Base-by-base conservation (phyloP, 2,113 vertebrate species). In the Monopterus albus region DNA sequence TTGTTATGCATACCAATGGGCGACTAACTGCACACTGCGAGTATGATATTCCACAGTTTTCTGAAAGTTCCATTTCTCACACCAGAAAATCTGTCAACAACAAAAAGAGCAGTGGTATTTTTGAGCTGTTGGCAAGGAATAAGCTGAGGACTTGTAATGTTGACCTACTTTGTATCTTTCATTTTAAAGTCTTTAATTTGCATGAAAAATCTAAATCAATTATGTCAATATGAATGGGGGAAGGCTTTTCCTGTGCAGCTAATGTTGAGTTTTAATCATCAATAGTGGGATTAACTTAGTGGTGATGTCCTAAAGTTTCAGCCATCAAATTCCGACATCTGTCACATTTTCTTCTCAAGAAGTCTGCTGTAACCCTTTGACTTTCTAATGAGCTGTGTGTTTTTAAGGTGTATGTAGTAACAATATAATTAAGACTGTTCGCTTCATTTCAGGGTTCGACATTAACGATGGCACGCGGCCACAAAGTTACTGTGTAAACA, bases 1-100 rank as follows among this genome's bases (percentile, higher is more conserved):
- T 81, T 53, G 58, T 63, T 51, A 38, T 83, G 86, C 83, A 89
- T 82, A 82, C 78, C 72, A 85, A 84, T 84, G 59, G 60, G 42
- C 15, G 14, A 67, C 75, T 65, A 71, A 72, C 53, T 71, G 75
- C 60, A 67, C 81, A 74, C 36, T 84, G 70, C 58, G 72, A 59
- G 49, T 17, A 71, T 45, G 42, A 73, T 73, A 23, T 14, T 53
- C 25, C 42, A 62, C 59, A 57, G 68, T 73, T 69, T 39, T 84
- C 53, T 72, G 7, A 15, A 64, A 62, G 33, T 71, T 79, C 7
- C 8, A 25, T 67, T 85, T 76, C 71, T 71, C 63, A 62, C 56
- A 39, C 55, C 42, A 64, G 70, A 79, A 85, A 65, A 60, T 78
- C 71, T 78, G 28, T 74, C 28, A 46, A 18, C 29, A 14, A 55